Percentiles rank a stretch among this genome's conserved stretches.
Evolutionary conservation across 2,888 invertebrate species (phyloP).

Genomic region (Autographa pulchrina): DNA sequence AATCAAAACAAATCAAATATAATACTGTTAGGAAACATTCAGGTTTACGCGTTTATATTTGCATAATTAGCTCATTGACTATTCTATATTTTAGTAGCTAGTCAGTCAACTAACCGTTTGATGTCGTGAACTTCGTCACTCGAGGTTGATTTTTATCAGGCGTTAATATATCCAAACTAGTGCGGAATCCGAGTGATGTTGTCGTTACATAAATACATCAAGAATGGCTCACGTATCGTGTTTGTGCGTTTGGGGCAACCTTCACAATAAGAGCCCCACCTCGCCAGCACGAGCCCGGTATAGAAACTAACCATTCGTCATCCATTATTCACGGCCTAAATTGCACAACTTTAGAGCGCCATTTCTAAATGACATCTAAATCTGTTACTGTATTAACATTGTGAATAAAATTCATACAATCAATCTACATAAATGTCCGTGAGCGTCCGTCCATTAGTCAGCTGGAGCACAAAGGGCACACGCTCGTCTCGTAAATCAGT

Average conservation of each 20-base stretch:
- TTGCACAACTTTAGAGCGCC: constrained; percentile 89
- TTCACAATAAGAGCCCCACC: constrained; percentile 81
- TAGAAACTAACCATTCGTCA: constrained; percentile 87
- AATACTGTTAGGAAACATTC: constrained; percentile 5
- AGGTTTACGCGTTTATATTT: constrained; percentile 22
- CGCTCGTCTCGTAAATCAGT: constrained; percentile 89
- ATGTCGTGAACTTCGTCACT: constrained; percentile 15
- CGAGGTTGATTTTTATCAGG: constrained; percentile 36
- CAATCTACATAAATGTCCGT: constrained; percentile 90
- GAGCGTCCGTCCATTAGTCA: constrained; percentile 89
- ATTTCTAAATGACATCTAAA: constrained; percentile 90
- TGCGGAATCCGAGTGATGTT: constrained; percentile 38
- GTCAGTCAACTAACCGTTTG: constrained; percentile 20
- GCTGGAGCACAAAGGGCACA: constrained; percentile 88
- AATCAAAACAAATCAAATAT: constrained; percentile 3
- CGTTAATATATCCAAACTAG: constrained; percentile 39
- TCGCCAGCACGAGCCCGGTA: constrained; percentile 79
- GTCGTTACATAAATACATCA: constrained; percentile 57
- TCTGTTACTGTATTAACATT: constrained; percentile 90
- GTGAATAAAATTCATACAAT: constrained; percentile 90
- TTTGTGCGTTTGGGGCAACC: constrained; percentile 69
- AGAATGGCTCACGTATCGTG: constrained; percentile 53
- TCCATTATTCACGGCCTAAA: constrained; percentile 89
- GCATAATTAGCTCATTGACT: constrained; percentile 16
- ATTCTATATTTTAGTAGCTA: constrained; percentile 19